Evolutionary conservation across 2,797 vertebrate genomes (phyloP).

Genomic region (Hephaestus fuliginosus): DNA sequence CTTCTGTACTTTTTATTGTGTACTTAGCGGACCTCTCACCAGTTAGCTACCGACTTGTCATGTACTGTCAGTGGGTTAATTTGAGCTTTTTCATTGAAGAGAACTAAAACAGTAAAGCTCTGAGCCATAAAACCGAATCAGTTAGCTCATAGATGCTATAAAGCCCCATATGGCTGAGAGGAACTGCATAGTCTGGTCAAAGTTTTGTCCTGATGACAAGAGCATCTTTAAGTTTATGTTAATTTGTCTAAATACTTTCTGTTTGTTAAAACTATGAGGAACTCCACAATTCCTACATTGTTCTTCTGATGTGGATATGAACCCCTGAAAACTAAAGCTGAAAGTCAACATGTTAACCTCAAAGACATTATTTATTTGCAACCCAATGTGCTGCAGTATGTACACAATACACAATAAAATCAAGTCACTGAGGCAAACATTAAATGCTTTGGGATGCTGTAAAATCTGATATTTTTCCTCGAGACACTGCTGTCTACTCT

Average conservation of each 20-base stretch:
- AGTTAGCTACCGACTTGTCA: no score
- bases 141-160: neutral
- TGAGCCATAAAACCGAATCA: neutral
- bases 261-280: neutral
- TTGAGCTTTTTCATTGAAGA: no score
- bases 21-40: no score
- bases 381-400: slow-evolving; percentile 5
- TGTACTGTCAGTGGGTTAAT: no score
- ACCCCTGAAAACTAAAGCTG: slow-evolving; percentile 14
- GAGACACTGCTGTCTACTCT: neutral
- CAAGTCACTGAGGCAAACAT: slow-evolving; percentile 14
- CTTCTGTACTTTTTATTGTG: no score
- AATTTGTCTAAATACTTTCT: neutral
- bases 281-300: neutral
- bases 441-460: neutral
- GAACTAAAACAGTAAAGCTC: neutral
- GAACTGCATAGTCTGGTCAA: neutral
- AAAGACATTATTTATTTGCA: slow-evolving; percentile 9
- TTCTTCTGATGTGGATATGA: slow-evolving; percentile 23
- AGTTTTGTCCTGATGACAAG: neutral
- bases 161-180: neutral
- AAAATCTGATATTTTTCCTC: neutral
- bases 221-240: slow-evolving; percentile 2
- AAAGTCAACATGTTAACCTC: slow-evolving; percentile 5
- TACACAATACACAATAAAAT: neutral